Conservation (phyloP, 2,113 vertebrate genomes). For the Gorilla gorilla region DNA sequence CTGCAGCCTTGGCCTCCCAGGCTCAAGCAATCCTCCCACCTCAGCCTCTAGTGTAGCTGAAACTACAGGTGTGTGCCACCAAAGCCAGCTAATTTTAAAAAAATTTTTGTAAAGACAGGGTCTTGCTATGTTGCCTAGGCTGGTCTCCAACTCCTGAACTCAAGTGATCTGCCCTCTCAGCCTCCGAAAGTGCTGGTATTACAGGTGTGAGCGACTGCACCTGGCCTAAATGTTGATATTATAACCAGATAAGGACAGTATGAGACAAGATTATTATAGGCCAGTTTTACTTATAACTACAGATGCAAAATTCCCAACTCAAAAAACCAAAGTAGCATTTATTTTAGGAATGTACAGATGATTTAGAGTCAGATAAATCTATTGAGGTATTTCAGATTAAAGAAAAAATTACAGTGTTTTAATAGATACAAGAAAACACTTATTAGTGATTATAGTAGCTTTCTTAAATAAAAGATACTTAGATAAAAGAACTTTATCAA, state of each 20-base stretch:
- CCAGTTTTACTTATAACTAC: not conserved
- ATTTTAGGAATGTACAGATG: slow-evolving; percentile 26
- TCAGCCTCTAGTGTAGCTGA: no score
- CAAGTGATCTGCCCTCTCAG: no score
- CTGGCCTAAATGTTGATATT: not conserved
- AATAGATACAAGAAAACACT: not conserved
- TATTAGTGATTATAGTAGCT: not conserved
- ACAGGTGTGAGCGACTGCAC: no score
- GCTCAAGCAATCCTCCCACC: no score
- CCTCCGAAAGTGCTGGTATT: no score
- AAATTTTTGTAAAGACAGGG: no score
- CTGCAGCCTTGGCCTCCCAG: no score
- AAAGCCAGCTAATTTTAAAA: no score
- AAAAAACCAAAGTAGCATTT: not conserved
- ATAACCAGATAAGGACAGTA: not conserved
- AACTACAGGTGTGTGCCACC: no score
- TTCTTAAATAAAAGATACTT: not conserved
- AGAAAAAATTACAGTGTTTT: not conserved
- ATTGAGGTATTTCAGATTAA: not conserved
- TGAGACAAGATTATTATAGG: not conserved
- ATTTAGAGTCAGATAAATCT: not conserved
- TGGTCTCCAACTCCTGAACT: no score
- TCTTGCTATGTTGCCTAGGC: no score
- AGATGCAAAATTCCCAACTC: not conserved
- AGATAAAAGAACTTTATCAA: not conserved